These are phyloP conservation scores for Ernsta delagoae DNA, from an alignment of 2,888 invertebrate species.

Conservation along the genomic window DNA sequence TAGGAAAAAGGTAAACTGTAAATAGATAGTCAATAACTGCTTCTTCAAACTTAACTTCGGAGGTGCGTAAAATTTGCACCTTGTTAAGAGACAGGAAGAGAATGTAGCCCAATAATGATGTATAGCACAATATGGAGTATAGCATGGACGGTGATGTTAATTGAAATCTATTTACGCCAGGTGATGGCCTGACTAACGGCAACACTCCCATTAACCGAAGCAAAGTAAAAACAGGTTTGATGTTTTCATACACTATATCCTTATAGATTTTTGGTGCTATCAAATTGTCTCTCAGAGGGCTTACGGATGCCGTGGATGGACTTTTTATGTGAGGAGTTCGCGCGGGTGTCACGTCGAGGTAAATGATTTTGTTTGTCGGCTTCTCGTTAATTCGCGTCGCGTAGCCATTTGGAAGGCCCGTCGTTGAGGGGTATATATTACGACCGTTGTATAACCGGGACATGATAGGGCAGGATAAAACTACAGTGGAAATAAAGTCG, in stretches of 20 bases:
- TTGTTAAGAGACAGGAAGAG: slow-evolving; percentile 86
- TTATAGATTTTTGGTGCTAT: slow-evolving; percentile 60
- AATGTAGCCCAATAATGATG: slow-evolving; percentile 81
- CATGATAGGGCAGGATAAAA: slow-evolving; percentile 50
- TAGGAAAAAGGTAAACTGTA: slow-evolving; percentile 88
- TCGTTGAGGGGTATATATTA: slow-evolving; percentile 54
- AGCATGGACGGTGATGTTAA: slow-evolving; percentile 82
- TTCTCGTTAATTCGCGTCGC: slow-evolving; percentile 60
- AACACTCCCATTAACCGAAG: slow-evolving; percentile 85
- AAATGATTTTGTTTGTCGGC: slow-evolving; percentile 64
- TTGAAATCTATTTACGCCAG: slow-evolving; percentile 77
- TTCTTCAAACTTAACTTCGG: slow-evolving; percentile 89
- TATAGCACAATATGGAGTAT: slow-evolving; percentile 83
- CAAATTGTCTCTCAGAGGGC: slow-evolving; percentile 66
- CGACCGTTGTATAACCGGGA: slow-evolving; percentile 59
- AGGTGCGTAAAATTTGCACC: slow-evolving; percentile 84
- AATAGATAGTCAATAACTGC: slow-evolving; percentile 91
- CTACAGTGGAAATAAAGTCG: neutral
- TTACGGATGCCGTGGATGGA: slow-evolving; percentile 60
- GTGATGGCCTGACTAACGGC: slow-evolving; percentile 82
- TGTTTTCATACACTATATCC: slow-evolving; percentile 77
- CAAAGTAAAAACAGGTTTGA: slow-evolving; percentile 73
- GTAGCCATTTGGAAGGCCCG: slow-evolving; percentile 66
- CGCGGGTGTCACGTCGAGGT: slow-evolving; percentile 72
- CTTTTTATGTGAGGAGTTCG: slow-evolving; percentile 59